Conservation (phyloP, 2,113 vertebrate species). For the Calidris pygmaea region DNA sequence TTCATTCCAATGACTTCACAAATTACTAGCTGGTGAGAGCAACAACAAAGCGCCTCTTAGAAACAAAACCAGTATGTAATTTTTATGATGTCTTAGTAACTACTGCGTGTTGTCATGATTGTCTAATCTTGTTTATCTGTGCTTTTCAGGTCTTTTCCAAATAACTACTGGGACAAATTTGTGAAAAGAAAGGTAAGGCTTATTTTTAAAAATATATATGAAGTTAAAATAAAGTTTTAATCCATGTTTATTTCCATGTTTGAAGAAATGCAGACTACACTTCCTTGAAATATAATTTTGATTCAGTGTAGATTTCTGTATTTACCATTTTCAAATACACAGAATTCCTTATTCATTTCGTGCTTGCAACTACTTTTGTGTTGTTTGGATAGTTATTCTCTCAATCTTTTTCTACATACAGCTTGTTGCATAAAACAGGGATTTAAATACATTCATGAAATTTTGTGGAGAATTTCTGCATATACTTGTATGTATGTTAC, state of each 20-base stretch:
- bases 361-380: neutral
- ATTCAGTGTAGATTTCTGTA: neutral
- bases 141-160: conserved; percentile 90
- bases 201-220: neutral
- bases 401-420: neutral
- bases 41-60: neutral
- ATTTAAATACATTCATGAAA: neutral
- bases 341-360: neutral
- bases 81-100: neutral
- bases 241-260: neutral
- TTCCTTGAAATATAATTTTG: neutral
- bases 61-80: neutral
- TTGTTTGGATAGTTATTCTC: neutral
- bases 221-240: neutral
- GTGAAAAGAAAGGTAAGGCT: conserved; percentile 85
- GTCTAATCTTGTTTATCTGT: neutral
- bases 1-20: neutral
- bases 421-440: neutral
- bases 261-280: neutral
- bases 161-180: conserved; percentile 99
- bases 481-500: neutral
- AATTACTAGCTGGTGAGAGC: neutral
- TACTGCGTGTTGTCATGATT: neutral
- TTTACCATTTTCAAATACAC: neutral
- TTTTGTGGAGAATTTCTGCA: neutral